These are phyloP conservation scores for Drosophila lowei DNA, from an alignment of 1,140 invertebrate species.

Conservation along the genomic window DNA sequence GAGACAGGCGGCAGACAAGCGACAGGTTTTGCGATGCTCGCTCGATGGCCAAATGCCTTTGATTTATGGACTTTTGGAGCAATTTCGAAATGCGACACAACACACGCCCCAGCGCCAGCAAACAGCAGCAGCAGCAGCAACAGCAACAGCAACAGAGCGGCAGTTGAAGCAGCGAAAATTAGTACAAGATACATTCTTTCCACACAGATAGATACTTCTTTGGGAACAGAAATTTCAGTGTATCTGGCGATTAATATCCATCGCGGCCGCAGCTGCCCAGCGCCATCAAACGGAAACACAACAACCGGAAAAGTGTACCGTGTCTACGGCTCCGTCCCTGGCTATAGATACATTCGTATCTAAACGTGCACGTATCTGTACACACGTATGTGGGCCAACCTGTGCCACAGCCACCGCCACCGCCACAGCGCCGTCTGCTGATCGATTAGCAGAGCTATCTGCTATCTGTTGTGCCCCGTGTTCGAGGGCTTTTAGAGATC, in stretches of 20 bases:
- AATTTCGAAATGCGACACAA: conserved; percentile 75
- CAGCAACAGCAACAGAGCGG: background rate
- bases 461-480: conserved; percentile 6
- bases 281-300: conserved; percentile 67
- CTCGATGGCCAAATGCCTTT: conserved; percentile 59
- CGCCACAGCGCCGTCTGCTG: conserved; percentile 15
- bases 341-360: conserved; percentile 59
- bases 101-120: conserved; percentile 40
- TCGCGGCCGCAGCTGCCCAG: conserved; percentile 73
- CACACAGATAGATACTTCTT: conserved; percentile 16
- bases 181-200: conserved; percentile 47
- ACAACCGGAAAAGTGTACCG: conserved; percentile 46
- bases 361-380: conserved; percentile 11
- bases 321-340: too few species aligned
- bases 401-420: conserved; percentile 36
- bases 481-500: conserved; percentile 67
- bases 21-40: conserved; percentile 48
- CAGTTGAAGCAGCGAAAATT: conserved; percentile 43
- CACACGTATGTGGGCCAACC: conserved; percentile 63
- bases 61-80: conserved; percentile 76
- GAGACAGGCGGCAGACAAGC: conserved; percentile 2
- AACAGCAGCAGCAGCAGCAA: background rate
- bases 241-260: conserved; percentile 77
- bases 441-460: conserved; percentile 70
- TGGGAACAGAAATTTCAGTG: conserved; percentile 58